These are phyloP conservation scores for Belgica antarctica DNA, from an alignment of 2,888 invertebrate species.

Conservation along the genomic window DNA sequence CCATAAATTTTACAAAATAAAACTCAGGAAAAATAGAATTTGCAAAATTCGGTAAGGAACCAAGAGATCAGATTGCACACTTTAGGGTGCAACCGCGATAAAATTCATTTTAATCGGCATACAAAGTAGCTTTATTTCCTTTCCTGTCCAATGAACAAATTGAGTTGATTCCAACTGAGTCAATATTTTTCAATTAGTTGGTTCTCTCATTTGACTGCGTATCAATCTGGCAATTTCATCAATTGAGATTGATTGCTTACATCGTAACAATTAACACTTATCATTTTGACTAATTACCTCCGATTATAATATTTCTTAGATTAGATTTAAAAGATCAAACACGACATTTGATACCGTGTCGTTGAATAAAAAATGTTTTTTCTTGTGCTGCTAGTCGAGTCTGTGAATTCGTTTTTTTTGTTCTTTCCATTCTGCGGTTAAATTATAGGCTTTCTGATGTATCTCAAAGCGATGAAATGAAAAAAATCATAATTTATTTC, in stretches of 20 bases:
- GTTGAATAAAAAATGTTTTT: background rate
- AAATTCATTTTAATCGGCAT: background rate
- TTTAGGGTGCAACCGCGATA: background rate
- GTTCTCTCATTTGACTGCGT: background rate
- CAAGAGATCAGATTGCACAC: too few relatives aligned
- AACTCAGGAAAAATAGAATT: too few relatives aligned
- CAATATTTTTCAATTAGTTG: background rate
- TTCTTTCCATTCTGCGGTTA: background rate
- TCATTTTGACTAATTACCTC: conserved; percentile 4
- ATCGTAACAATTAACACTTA: conserved; percentile 26
- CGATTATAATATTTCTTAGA: background rate
- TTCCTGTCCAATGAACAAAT: too few relatives aligned
- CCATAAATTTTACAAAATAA: too few relatives aligned
- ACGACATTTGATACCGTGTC: background rate
- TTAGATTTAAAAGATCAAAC: background rate
- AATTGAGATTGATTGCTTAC: conserved; percentile 1
- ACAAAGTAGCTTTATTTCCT: background rate
- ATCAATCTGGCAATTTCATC: background rate
- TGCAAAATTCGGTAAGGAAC: too few relatives aligned
- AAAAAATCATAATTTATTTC: background rate
- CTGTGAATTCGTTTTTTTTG: conserved; percentile 27
- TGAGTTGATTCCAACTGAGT: background rate
- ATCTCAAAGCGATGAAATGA: background rate
- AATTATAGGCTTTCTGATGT: conserved; percentile 1
- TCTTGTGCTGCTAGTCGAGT: background rate